These are phyloP conservation scores for Paedocypris sp. DNA, from an alignment of 2,113 vertebrate species.

Conservation along the genomic window DNA sequence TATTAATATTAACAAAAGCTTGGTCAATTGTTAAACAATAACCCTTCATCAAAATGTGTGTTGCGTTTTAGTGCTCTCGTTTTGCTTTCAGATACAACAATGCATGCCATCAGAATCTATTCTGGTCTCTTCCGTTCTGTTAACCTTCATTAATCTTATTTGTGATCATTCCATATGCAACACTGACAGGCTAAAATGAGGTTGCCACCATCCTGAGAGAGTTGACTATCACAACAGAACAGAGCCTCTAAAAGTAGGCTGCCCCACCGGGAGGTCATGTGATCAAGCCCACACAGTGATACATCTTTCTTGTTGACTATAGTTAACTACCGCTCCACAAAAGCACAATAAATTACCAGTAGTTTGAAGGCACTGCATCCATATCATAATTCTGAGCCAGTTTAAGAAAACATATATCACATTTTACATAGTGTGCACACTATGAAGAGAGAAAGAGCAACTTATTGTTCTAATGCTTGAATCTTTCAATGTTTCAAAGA, in stretches of 20 bases:
- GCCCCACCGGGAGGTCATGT: not conserved
- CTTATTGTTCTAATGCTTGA: too few species aligned
- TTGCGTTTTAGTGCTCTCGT: not conserved
- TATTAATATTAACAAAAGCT: too few species aligned
- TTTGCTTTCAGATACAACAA: not conserved
- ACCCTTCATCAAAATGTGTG: not conserved
- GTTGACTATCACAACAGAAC: not conserved
- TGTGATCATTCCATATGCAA: not conserved
- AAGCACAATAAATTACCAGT: conserved; percentile 8
- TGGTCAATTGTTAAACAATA: too few species aligned
- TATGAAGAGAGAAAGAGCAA: too few species aligned
- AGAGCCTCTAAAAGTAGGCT: conserved; percentile 15
- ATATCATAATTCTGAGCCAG: not conserved
- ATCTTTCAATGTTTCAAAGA: too few species aligned
- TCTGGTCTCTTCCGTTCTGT: not conserved
- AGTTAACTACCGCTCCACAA: not conserved
- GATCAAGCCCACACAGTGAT: not conserved
- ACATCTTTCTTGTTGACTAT: conserved; percentile 10
- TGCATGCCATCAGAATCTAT: not conserved
- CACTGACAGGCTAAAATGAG: not conserved
- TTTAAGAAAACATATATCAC: conserved; percentile 1
- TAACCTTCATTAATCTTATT: not conserved
- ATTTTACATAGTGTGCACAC: too few species aligned
- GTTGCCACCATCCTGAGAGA: not conserved
- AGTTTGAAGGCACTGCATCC: not conserved